phyloP scores from a whole-genome alignment of 2,888 invertebrate genomes.

The Heliconius hortense region DNA sequence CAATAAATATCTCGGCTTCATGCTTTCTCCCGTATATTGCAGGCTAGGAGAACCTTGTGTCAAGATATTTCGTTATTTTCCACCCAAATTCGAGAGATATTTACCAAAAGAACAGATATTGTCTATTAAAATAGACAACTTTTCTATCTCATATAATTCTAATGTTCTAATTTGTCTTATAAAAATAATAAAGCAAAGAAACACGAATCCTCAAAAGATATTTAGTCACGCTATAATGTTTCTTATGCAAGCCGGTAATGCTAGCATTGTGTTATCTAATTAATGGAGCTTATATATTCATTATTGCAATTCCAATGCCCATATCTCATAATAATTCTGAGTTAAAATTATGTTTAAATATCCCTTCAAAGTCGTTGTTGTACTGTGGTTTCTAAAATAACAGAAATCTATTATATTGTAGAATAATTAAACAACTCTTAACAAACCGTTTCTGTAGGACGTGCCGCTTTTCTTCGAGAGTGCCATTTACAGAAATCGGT shows the following conservation, averaged over 20 bases:
- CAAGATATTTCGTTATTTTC: not conserved
- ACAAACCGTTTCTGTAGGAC: slow-evolving; percentile 3
- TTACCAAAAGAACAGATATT: not conserved
- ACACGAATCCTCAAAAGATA: not conserved
- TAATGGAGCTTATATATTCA: too few relatives aligned
- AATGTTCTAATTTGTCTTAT: too few relatives aligned
- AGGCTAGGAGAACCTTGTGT: not conserved
- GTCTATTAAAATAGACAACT: too few relatives aligned
- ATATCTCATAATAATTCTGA: not conserved
- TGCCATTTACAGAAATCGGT: slow-evolving; percentile 13
- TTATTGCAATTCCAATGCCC: not conserved
- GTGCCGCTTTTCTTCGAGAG: slow-evolving; percentile 12
- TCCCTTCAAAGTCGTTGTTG: too few relatives aligned
- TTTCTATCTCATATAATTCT: not conserved
- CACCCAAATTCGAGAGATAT: not conserved
- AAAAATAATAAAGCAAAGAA: not conserved
- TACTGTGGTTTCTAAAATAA: not conserved
- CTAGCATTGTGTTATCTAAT: too few relatives aligned
- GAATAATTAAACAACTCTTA: not conserved
- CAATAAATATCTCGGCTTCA: not conserved
- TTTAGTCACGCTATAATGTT: not conserved
- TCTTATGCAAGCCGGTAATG: too few relatives aligned
- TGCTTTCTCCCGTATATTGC: not conserved
- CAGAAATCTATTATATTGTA: not conserved
- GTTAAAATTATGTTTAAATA: not conserved